Evolutionary conservation across 2,888 invertebrate species (phyloP), one percentile per base, ranked within the genome.

Genomic region (Drymonia ruficornis): DNA sequence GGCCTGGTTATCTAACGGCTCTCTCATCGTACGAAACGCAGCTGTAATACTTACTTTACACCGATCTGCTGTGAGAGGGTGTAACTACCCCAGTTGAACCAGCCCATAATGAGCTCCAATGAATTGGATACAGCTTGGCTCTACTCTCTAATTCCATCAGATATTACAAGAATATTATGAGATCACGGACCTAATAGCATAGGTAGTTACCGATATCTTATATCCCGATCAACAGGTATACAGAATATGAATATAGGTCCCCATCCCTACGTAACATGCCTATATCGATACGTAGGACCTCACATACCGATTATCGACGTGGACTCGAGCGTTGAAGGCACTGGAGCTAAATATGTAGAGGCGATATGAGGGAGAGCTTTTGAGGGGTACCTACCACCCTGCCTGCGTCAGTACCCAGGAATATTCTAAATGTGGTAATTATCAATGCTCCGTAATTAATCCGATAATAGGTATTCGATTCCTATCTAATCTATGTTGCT

Each of bases 251-350:
- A 23, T 23, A 23, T n/a, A 13, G 36, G 36, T n/a, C 36, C 36
- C 36, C 11, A 36, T 36, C n/a, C 13, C 11, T 11, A 34, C 11
- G 11, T 36, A n/a, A 36, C 4, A n/a, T 6, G n/a, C n/a, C 40
- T 16, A 16, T 40, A 16, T 40, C 11, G 16, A 16, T 40, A 16
- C 9, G 12, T 8, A 16, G 15, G 11, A 16, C 16, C 16, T 8
- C 40, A 2, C 1, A 5, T n/a, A 1, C 11, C n/a, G 43, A 53
- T 62, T 63, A 76, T 65, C 70, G 75, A 75, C 64, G 70, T 65
- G 60, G 59, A 64, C 61, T 65, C 71, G 60, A 72, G 69, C 74
- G 69, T 73, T 59, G 65, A 61, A 54, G 53, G 67, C 57, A 63
- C 45, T 36, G 49, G 52, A 61, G 63, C 67, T 66, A 68, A 67